Percentiles rank a stretch among this genome's conserved stretches.
Evolutionary conservation across 2,888 invertebrate species (phyloP).

Genomic region (Nipponacmea schrenckii): DNA sequence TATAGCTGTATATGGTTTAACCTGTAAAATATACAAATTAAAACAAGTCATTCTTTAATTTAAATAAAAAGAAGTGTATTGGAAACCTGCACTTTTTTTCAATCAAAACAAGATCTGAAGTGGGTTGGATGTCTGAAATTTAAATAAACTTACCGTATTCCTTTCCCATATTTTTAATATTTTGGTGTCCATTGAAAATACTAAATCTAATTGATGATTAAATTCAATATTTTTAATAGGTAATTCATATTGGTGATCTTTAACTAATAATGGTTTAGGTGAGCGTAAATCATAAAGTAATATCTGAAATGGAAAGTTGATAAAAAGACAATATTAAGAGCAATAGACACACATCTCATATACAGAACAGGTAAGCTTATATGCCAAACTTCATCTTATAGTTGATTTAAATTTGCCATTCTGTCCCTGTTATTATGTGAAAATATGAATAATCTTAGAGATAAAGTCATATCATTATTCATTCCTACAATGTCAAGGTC

Average conservation of each 20-base stretch:
- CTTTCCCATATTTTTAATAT: conserved; percentile 67
- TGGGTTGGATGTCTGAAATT: too few species aligned
- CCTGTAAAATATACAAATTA: conserved; percentile 78
- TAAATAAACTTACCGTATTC: conserved; percentile 75
- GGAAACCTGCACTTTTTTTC: too few species aligned
- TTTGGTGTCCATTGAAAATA: conserved; percentile 64
- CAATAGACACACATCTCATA: background rate
- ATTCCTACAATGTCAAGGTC: too few species aligned
- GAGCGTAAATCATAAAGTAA: conserved; percentile 94
- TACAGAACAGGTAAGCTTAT: too few species aligned
- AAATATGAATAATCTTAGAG: too few species aligned
- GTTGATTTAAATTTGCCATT: too few species aligned
- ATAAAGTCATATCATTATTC: too few species aligned
- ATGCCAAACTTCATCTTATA: background rate
- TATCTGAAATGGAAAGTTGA: conserved; percentile 56
- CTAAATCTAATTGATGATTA: conserved; percentile 71
- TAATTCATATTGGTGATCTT: conserved; percentile 93
- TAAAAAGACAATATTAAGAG: background rate
- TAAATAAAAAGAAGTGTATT: too few species aligned
- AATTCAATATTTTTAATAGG: conserved; percentile 91
- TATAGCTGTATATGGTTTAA: conserved; percentile 92
- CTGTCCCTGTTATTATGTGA: too few species aligned
- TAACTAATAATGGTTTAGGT: conserved; percentile 85
- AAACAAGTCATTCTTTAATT: background rate
- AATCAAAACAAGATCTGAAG: too few species aligned